Base-by-base conservation (phyloP, 2,888 invertebrate species). In the Notodonta ziczac region DNA sequence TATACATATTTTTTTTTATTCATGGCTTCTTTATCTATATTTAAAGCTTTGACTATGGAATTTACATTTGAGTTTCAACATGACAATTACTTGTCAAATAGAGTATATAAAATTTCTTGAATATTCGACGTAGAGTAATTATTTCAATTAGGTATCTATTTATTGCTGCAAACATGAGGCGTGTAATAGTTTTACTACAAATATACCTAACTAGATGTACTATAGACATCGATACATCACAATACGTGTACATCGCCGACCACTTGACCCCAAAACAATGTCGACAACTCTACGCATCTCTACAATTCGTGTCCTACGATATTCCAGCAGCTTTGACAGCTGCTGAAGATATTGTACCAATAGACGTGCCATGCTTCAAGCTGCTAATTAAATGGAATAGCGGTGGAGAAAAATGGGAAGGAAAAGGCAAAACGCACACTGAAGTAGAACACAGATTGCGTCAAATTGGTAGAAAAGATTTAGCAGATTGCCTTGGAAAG, bases 401-500 rank as follows among this genome's bases (percentile, higher is more conserved):
- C 62, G 85, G 84, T 46, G 74, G 66, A 12, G 73, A 81, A 39
- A 72, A 74, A 57, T 81, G 81, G 63, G 94, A 94, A 82, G 96
- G 95, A 3, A 88, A 82, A 73, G 94, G 94, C 0, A 93, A 94
- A 78, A 94, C 94, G 5, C 96, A 96, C 69, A 94, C 94, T 72
- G 76, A 89, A 13, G 71, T 96, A 12, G 90, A 89, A 56, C 94
- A 90, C 53, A 90, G 95, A 70, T 82, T 96, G 35, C 89, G 94
- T 7, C 95, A 96, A 81, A 86, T 96, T 61, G 94, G 93, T 32
- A 94, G 93, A 69, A 65, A 68, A 0, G 94, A 95, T 66, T 80
- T 96, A 58, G 95, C 96, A 0, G 93, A 95, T 70, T 96, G 96
- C 95, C 77, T 96, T 0, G 94, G 95, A 9, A 90, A 85, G 63